Conservation (phyloP, 2,113 vertebrate species). For the Chlorodrepanis virens region DNA sequence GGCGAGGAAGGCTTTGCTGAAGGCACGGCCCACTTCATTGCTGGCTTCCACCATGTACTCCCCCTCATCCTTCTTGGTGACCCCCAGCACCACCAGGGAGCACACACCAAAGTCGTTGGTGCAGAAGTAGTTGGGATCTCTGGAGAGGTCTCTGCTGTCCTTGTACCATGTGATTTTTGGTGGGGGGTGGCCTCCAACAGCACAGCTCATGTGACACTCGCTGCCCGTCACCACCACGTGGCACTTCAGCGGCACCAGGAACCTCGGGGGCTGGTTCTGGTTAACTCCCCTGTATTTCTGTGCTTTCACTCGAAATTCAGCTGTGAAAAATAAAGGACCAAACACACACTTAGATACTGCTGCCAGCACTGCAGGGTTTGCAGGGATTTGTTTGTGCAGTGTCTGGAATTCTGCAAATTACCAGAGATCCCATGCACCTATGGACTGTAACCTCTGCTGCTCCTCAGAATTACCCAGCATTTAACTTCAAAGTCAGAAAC, state of each 20-base stretch:
- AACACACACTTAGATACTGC: background rate
- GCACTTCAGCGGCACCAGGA: constrained; percentile 78
- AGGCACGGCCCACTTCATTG: constrained; percentile 74
- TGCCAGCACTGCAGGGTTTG: background rate
- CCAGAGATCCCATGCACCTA: background rate
- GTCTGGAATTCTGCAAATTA: background rate
- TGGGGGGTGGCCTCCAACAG: constrained; percentile 78
- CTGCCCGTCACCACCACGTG: constrained; percentile 80
- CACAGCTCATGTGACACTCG: constrained; percentile 87
- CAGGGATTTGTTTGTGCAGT: too few species aligned
- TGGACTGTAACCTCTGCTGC: background rate
- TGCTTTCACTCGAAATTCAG: constrained; percentile 51
- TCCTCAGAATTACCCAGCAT: background rate
- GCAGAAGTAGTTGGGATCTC: constrained; percentile 71
- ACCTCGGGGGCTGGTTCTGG: constrained; percentile 71
- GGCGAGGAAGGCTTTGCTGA: constrained; percentile 77
- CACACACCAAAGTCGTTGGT: constrained; percentile 84
- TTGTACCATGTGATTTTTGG: constrained; percentile 85
- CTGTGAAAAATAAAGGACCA: constrained; percentile 56
- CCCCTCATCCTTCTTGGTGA: constrained; percentile 76
- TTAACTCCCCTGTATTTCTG: constrained; percentile 64
- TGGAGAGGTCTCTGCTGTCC: constrained; percentile 75
- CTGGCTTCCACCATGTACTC: constrained; percentile 78
- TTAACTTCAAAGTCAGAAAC: background rate
- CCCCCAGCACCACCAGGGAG: constrained; percentile 79